These are phyloP conservation scores for Myopa tessellatipennis DNA, from an alignment of 2,888 invertebrate species.

Conservation along the genomic window DNA sequence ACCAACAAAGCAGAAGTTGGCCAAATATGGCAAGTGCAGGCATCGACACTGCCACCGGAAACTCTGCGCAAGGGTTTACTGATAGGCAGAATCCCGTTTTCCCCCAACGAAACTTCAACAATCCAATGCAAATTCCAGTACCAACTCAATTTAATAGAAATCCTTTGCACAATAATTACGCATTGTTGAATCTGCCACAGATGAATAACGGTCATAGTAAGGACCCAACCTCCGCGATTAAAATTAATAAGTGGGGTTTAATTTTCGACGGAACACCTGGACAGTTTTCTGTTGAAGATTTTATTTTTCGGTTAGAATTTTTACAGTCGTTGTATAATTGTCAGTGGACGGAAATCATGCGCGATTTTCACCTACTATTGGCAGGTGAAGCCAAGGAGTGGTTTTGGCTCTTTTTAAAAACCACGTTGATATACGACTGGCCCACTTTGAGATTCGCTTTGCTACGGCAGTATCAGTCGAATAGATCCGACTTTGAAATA, in stretches of 20 bases:
- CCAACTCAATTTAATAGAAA: not conserved
- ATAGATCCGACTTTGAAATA: not conserved
- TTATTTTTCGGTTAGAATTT: conserved; percentile 1
- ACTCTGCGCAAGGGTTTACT: not conserved
- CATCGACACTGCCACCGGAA: not conserved
- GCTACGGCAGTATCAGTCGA: not conserved
- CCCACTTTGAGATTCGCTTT: not conserved
- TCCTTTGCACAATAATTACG: not conserved
- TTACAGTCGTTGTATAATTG: not conserved
- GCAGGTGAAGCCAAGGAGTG: no score
- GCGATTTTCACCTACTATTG: conserved; percentile 18
- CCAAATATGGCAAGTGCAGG: not conserved
- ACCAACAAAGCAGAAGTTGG: no score
- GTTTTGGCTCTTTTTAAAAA: conserved; percentile 16
- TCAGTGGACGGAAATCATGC: not conserved
- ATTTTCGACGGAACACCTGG: not conserved
- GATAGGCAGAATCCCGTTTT: not conserved
- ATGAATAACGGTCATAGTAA: not conserved
- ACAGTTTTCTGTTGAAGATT: not conserved
- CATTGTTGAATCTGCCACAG: not conserved
- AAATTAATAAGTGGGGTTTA: not conserved
- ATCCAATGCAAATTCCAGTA: not conserved
- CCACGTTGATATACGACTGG: not conserved
- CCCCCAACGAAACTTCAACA: not conserved
- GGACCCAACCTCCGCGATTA: not conserved